phyloP scores from a whole-genome alignment of 2,888 invertebrate species.

The Noctua janthe region DNA sequence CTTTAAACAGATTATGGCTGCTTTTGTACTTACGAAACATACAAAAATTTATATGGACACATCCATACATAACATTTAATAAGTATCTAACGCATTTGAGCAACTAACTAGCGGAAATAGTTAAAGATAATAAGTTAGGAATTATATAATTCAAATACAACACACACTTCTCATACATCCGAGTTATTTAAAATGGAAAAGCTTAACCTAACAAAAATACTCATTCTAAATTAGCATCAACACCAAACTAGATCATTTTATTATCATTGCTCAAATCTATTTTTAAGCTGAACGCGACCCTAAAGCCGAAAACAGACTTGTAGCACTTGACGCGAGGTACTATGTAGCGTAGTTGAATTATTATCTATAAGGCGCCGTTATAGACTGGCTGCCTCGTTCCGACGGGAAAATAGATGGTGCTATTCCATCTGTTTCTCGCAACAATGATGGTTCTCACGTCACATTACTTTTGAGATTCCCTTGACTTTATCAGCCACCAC shows the following conservation, averaged over 20 bases:
- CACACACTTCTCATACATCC: constrained; percentile 34
- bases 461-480: background rate
- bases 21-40: constrained; percentile 60
- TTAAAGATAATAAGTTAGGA: constrained; percentile 37
- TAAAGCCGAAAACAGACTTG: constrained; percentile 28
- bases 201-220: constrained; percentile 52
- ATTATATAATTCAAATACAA: constrained; percentile 47
- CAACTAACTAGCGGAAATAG: constrained; percentile 47
- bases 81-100: constrained; percentile 47
- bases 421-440: background rate
- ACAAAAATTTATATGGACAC: constrained; percentile 5
- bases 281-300: constrained; percentile 35
- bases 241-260: constrained; percentile 44
- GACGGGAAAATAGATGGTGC: background rate
- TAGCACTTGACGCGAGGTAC: constrained; percentile 7
- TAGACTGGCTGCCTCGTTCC: background rate
- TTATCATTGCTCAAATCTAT: constrained; percentile 53
- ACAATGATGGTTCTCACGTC: background rate
- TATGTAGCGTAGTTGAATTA: background rate
- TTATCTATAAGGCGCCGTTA: background rate
- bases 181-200: constrained; percentile 43
- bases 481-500: background rate
- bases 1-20: constrained; percentile 53
- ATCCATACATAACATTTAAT: constrained; percentile 26
- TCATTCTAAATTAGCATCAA: constrained; percentile 26